Evolutionary conservation across 2,797 vertebrate genomes (phyloP), one percentile per base, ranked within the genome.

Genomic region (Sebastes cheni): DNA sequence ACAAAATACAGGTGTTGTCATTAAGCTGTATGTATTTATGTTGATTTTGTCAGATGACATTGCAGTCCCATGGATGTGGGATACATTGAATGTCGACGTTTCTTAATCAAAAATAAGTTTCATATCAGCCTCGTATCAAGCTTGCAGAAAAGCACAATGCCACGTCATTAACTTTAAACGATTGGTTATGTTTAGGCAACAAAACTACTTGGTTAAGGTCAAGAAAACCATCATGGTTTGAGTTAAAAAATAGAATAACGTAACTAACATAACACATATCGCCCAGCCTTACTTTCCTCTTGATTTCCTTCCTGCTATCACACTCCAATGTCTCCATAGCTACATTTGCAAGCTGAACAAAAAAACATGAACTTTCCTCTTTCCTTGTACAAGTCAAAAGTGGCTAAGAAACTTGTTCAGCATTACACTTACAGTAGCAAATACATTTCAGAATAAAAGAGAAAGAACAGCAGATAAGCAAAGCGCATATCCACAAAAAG

Each of bases 401-500:
- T 59, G 9, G 5, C n/a, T 29, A 34, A 73, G 65, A 71, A 77
- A 46, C 46, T 76, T 75, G 27, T 39, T 77, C 58, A 62, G 52
- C 55, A 54, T 36, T 74, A 52, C 2, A 8, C 13, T 39, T 13
- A 55, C 18, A 72, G 73, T 42, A 16, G 32, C 2, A 70, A 56
- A 78, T 56, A 56, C n/a, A 81, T 74, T 74, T 78, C 34, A 67
- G 8, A 71, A 60, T 29, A 70, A 59, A 68, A 39, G 20, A 46
- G 42, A 55, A 25, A 77, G 52, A 76, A 76, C 4, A 36, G 11
- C 46, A 68, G 55, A 77, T 73, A 72, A 70, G 55, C 2, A 66
- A 77, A 80, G 29, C 46, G 29, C 10, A 22, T 8, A 52, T 39
- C 11, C 39, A 80, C 55, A 80, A 69, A 82, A 82, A 77, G 32